Percentiles rank a stretch among this genome's conserved stretches.
Evolutionary conservation across 2,797 vertebrate species (phyloP).

Genomic region (Acanthurus tractus): DNA sequence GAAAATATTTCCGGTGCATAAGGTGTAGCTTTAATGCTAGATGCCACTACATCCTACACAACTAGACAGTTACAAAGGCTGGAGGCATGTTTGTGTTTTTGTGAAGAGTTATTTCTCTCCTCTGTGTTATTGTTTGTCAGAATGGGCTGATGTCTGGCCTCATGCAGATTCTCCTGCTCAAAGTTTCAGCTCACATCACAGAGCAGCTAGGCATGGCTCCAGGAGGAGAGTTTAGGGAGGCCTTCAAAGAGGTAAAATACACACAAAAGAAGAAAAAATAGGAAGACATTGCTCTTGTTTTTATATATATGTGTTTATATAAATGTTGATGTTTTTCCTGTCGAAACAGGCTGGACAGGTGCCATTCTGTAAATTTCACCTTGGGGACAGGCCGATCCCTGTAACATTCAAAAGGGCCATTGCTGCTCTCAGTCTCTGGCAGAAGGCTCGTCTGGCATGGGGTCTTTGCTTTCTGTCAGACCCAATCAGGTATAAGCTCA

Average conservation of each 20-base stretch:
- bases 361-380: constrained; percentile 98
- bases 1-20: not conserved
- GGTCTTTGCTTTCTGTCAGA: constrained; percentile 98
- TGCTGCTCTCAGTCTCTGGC: constrained; percentile 97
- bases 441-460: constrained; percentile 97
- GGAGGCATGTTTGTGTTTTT: not conserved
- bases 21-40: no score
- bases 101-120: constrained; percentile 17
- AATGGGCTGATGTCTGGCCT: constrained; percentile 98
- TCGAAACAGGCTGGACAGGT: constrained; percentile 92
- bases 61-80: not conserved
- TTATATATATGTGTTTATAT: not conserved
- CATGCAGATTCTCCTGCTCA: constrained; percentile 98
- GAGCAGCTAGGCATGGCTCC: constrained; percentile 99
- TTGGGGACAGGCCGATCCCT: constrained; percentile 97
- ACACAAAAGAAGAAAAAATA: not conserved
- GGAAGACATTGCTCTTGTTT: not conserved
- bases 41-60: not conserved
- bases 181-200: constrained; percentile 98
- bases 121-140: constrained; percentile 75
- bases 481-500: constrained; percentile 92
- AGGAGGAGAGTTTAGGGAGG: constrained; percentile 97
- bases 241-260: constrained; percentile 93
- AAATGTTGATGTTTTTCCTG: not conserved
- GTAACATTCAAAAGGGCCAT: constrained; percentile 98